A percentile compares a stretch with the other conserved stretches of the same genome.
Conservation (phyloP, 2,113 vertebrate species). For the Lynx canadensis region DNA sequence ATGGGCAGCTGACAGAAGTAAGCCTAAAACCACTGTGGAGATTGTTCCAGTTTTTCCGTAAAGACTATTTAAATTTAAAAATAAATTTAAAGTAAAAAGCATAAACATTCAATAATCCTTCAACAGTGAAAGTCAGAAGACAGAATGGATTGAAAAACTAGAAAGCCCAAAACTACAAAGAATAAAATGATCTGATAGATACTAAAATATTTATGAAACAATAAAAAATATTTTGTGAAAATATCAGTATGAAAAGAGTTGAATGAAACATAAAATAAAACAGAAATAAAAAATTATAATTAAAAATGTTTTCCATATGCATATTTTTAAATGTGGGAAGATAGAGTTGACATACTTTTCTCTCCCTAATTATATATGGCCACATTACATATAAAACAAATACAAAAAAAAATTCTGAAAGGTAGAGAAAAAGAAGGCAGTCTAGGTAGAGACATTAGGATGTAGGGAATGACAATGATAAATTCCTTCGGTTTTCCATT, state of each 20-base stretch:
- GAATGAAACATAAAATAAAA: neutral
- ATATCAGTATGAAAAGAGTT: neutral
- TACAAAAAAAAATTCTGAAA: neutral
- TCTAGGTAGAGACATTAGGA: neutral
- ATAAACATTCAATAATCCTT: neutral
- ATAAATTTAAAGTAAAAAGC: neutral
- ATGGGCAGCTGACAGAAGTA: neutral
- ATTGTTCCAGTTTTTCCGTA: neutral
- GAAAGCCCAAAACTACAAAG: neutral
- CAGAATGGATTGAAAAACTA: neutral
- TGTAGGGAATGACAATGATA: neutral
- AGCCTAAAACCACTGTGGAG: neutral
- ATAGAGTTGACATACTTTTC: neutral
- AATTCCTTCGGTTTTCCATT: neutral
- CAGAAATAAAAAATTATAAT: neutral
- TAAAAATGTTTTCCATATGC: neutral
- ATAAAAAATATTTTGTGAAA: neutral
- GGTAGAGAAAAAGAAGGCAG: neutral
- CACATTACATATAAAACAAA: neutral
- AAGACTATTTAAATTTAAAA: neutral
- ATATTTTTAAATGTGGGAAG: neutral
- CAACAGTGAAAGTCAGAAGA: neutral
- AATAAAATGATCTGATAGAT: neutral
- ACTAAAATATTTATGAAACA: neutral
- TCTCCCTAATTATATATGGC: too few species aligned